phyloP scores from a whole-genome alignment of 2,888 invertebrate species.

The Xanthia togata region DNA sequence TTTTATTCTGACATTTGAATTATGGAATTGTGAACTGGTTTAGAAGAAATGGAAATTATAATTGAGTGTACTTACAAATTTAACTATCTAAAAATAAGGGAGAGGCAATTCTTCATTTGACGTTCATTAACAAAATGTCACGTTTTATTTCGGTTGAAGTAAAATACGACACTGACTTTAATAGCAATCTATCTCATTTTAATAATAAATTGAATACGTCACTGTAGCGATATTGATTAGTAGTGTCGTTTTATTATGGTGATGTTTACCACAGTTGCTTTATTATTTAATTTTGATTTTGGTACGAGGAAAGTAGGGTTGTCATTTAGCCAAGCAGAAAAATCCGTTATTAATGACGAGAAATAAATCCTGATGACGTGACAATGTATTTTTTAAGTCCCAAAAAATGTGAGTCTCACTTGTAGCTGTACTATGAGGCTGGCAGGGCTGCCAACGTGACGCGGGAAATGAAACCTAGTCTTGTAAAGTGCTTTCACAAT shows the following conservation, averaged over 20 bases:
- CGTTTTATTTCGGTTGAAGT: background rate
- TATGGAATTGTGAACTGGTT: constrained; percentile 20
- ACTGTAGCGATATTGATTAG: background rate
- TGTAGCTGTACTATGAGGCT: no score
- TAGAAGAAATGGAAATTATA: constrained; percentile 12
- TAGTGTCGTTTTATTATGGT: no score
- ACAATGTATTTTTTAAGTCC: no score
- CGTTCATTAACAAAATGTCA: constrained; percentile 4
- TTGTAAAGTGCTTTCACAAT: no score
- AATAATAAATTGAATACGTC: background rate
- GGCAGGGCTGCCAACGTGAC: no score
- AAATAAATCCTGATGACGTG: no score
- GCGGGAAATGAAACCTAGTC: no score
- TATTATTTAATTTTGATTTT: background rate
- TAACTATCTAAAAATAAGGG: background rate
- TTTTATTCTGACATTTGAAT: constrained; percentile 29
- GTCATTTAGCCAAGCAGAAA: no score
- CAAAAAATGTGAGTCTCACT: no score
- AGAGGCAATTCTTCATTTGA: background rate
- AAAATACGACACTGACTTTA: background rate
- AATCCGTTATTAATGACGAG: no score
- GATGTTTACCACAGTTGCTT: background rate
- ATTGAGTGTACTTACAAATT: no score
- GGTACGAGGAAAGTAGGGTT: background rate
- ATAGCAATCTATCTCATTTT: background rate